Conservation (phyloP, 2,888 invertebrate species). For the Aporophyla lueneburgensis region DNA sequence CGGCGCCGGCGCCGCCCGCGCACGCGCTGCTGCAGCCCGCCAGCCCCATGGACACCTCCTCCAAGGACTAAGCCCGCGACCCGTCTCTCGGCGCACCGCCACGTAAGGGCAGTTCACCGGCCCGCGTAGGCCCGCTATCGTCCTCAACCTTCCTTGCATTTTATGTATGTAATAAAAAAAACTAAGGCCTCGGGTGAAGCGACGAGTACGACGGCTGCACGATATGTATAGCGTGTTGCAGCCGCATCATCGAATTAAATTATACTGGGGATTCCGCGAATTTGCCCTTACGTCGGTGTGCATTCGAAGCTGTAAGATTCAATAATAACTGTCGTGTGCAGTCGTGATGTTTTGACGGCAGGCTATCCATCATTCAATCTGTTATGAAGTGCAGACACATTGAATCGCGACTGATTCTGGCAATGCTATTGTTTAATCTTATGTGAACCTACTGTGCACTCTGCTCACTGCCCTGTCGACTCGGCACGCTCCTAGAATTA, state of each 20-base stretch:
- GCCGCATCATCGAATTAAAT: conserved; percentile 42
- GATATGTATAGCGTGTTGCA: conserved; percentile 40
- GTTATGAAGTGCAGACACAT: conserved; percentile 21
- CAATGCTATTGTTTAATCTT: conserved; percentile 66
- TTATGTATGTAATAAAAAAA: conserved; percentile 43
- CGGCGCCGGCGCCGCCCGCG: conserved; percentile 64
- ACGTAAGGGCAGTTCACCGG: conserved; percentile 31
- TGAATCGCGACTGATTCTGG: conserved; percentile 35
- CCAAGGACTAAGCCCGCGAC: conserved; percentile 87
- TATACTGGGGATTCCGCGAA: conserved; percentile 26
- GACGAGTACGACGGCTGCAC: conserved; percentile 22
- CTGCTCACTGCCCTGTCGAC: conserved; percentile 76
- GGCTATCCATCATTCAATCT: conserved; percentile 33
- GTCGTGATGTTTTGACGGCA: conserved; percentile 50
- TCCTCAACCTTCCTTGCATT: conserved; percentile 18
- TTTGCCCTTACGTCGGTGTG: conserved; percentile 49
- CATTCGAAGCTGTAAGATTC: conserved; percentile 44
- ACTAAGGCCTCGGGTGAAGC: conserved; percentile 17
- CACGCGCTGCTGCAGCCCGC: conserved; percentile 90
- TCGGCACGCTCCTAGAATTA: conserved; percentile 70
- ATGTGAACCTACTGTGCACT: conserved; percentile 68
- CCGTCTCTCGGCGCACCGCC: conserved; percentile 17
- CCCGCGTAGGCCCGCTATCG: conserved; percentile 12
- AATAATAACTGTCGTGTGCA: conserved; percentile 53
- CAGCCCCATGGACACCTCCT: conserved; percentile 94